Evolutionary conservation across 2,888 invertebrate genomes (phyloP).

Genomic region (Girardia tigrina): DNA sequence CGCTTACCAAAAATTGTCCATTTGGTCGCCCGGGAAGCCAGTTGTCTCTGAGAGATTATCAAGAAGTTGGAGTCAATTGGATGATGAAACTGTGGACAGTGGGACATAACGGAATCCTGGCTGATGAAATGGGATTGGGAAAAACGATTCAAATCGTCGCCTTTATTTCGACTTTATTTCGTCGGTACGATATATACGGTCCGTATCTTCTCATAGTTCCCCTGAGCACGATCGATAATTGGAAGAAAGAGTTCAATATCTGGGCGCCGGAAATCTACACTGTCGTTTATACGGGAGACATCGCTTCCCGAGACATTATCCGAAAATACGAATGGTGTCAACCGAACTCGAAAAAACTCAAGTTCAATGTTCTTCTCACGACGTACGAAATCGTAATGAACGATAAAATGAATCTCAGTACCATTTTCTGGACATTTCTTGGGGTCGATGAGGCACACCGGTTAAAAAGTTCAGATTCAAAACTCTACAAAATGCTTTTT

Average conservation of each 20-base stretch:
- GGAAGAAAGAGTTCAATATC: conserved; percentile 86
- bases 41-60: conserved; percentile 76
- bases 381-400: conserved; percentile 89
- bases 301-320: conserved; percentile 78
- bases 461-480: conserved; percentile 89
- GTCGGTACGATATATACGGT: conserved; percentile 77
- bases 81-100: conserved; percentile 75
- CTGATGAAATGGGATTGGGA: conserved; percentile 98
- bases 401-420: conserved; percentile 75
- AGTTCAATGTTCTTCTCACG: conserved; percentile 86
- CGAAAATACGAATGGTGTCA: conserved; percentile 75
- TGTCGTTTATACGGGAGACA: conserved; percentile 88
- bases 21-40: conserved; percentile 66
- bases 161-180: conserved; percentile 78
- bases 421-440: conserved; percentile 80
- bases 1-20: conserved; percentile 72
- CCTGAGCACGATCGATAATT: conserved; percentile 93
- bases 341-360: conserved; percentile 66
- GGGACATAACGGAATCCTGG: conserved; percentile 79
- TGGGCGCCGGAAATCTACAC: conserved; percentile 96
- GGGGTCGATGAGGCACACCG: conserved; percentile 95
- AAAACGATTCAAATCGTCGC: conserved; percentile 90
- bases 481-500: conserved; percentile 80
- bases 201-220: conserved; percentile 93
- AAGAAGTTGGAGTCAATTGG: conserved; percentile 97